Base-by-base conservation (phyloP, 2,113 vertebrate genomes). In the Pituophis catenifer region DNA sequence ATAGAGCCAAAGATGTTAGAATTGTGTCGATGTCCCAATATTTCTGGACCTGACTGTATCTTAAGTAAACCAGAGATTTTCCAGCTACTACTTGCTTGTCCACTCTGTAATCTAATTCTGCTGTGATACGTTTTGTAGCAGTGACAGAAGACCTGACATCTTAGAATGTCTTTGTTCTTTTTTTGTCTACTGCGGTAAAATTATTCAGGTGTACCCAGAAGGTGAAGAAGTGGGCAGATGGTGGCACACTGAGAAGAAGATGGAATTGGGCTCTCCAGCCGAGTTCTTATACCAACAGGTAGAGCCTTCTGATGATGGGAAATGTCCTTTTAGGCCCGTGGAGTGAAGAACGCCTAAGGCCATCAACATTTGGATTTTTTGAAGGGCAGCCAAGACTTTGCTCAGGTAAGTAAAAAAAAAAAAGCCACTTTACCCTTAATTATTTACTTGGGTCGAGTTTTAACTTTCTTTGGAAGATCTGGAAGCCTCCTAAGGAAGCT, bases 371-470 rank as follows among this genome's bases (percentile, higher is more conserved):
- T 29, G 86, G 33, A 55, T 53, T 55, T 55, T 75, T 92, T 92
- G 86, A 92, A 89, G 87, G 92, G 53, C 53, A 44, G 58, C 91
- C 91, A 92, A 88, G 88, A 19, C 50, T 44, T 92, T 92, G 52
- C 87, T 81, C 53, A 81, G 62, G 26, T 81, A 55, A 92, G 59
- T 13, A 26, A 59, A 59, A 59, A 24, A 12, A 54, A 29, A 89
- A 44, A 29, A 62, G 54, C 50, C 65, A 65, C 17, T 88, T 50
- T 53, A 75, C 57, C 13, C 50, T n/a, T 75, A 29, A 50, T 81
- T 70, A 55, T 70, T 89, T 53, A 81, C 33, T 48, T 81, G 23
- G 50, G 24, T 48, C 88, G 6, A 44, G 17, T 81, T 92, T 89
- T 81, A 57, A 57, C 44, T 17, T 55, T 29, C 5, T 92, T 92